phyloP scores from a whole-genome alignment of 1,140 invertebrate genomes.

The Diorhabda elongata region DNA sequence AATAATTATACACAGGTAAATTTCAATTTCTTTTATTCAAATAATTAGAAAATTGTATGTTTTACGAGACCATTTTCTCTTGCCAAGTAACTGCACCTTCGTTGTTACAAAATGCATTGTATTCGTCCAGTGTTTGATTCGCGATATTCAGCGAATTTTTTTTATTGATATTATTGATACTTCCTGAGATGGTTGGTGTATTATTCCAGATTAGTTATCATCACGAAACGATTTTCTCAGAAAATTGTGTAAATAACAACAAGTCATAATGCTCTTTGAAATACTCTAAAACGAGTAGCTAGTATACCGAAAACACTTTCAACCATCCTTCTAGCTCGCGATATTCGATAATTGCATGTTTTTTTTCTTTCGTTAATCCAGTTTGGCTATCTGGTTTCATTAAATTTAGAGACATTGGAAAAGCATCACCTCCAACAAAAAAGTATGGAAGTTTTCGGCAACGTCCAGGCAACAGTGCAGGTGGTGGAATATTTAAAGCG shows the following conservation, averaged over 20 bases:
- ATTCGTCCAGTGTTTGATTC: background rate
- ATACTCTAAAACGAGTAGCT: background rate
- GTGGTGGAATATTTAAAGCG: constrained; percentile 35
- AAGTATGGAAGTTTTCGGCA: constrained; percentile 34
- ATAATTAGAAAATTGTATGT: background rate
- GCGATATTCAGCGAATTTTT: background rate
- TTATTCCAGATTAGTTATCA: background rate
- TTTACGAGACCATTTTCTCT: background rate
- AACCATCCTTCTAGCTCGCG: background rate
- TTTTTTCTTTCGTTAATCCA: background rate
- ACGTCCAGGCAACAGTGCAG: constrained; percentile 30
- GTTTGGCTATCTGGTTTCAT: background rate
- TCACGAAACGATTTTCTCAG: background rate
- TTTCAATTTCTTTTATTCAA: background rate
- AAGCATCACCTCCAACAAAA: constrained; percentile 50
- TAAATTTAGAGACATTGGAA: constrained; percentile 30
- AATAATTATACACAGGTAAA: background rate
- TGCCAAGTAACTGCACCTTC: background rate
- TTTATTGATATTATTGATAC: background rate
- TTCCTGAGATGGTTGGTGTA: background rate
- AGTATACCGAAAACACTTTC: background rate
- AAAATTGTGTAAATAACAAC: background rate
- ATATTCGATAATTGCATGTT: background rate
- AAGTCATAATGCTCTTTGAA: background rate
- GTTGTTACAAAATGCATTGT: background rate